Base-by-base conservation (phyloP, 1,140 invertebrate genomes). In the Zaprionus kolodkinae region DNA sequence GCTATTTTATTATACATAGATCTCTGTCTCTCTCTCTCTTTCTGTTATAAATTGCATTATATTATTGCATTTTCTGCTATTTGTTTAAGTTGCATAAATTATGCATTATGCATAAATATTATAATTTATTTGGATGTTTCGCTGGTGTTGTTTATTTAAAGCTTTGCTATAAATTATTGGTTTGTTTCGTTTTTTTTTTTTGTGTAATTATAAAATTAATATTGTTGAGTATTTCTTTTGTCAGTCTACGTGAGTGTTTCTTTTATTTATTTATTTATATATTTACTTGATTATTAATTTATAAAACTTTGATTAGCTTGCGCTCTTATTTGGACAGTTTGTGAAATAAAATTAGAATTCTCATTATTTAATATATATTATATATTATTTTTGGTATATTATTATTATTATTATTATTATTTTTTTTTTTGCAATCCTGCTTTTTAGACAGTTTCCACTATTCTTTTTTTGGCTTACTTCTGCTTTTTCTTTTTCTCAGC, bases 31-130 rank as follows among this genome's bases (percentile, higher is more conserved):
- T 38, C 12, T 45, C 2, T 10, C 7, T 13, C 6, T 17, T 21
- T 60, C 7, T 43, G 35, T 64, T 64, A 77, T 68, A 73, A 77
- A 79, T 77, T 79, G 68, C 38, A 62, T 74, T 79, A 79, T 69
- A 77, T 74, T 45, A 72, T 72, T 72, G 30, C 45, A 40, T 65
- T 66, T 63, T 54, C n/a, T 62, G 27, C 43, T 52, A 21, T 61
- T 63, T 60, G 43, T 21, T 63, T 54, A 12, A 15, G 15, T 45
- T 17, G 13, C 27, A 70, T 64, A 56, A 57, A 64, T 64, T 36
- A 38, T 35, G 35, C 17, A 33, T 64, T 48, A 43, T 62, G n/a
- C 6, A 15, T 33, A 62, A 5, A 35, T 48, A 50, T 50, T 35
- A 35, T 35, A 9, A 35, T 35, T 35, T 64, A 12, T 63, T 72